Conservation (phyloP, 2,888 invertebrate genomes). For the Diplazon laetatorius region DNA sequence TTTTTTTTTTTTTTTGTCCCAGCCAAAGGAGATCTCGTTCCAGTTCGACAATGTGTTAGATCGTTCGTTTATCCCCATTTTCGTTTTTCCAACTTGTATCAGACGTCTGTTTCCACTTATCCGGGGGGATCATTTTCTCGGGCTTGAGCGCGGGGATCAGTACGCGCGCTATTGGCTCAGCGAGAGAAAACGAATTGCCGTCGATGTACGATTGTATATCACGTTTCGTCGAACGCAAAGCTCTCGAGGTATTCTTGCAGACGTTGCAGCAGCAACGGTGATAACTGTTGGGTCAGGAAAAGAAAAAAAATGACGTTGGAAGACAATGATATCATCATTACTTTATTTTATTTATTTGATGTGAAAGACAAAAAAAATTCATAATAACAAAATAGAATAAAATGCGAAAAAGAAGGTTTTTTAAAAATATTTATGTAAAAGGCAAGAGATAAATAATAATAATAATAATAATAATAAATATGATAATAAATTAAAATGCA, state of each 20-base stretch:
- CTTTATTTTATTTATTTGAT: no score
- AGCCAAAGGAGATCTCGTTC: conserved; percentile 46
- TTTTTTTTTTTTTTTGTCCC: no score
- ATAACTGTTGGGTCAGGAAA: conserved; percentile 16
- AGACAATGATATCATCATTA: neutral
- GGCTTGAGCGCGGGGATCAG: conserved; percentile 73
- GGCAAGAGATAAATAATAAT: neutral
- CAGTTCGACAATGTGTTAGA: conserved; percentile 29
- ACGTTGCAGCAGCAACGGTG: conserved; percentile 8
- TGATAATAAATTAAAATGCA: no score
- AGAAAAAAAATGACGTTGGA: no score
- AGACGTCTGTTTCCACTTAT: conserved; percentile 77
- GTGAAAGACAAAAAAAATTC: no score
- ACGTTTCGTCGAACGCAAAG: conserved; percentile 64
- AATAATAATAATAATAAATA: conserved; percentile 21
- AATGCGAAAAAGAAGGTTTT: no score
- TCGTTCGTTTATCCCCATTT: conserved; percentile 41
- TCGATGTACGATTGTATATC: conserved; percentile 73
- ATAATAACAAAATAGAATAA: no score
- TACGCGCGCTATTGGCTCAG: conserved; percentile 73
- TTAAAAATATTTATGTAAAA: no score
- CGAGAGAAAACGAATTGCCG: conserved; percentile 78
- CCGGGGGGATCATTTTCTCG: conserved; percentile 79
- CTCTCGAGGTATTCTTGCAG: conserved; percentile 64
- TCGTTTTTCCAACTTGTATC: conserved; percentile 57